Conservation (phyloP, 1,140 invertebrate genomes). For the Lepidurus apus region DNA sequence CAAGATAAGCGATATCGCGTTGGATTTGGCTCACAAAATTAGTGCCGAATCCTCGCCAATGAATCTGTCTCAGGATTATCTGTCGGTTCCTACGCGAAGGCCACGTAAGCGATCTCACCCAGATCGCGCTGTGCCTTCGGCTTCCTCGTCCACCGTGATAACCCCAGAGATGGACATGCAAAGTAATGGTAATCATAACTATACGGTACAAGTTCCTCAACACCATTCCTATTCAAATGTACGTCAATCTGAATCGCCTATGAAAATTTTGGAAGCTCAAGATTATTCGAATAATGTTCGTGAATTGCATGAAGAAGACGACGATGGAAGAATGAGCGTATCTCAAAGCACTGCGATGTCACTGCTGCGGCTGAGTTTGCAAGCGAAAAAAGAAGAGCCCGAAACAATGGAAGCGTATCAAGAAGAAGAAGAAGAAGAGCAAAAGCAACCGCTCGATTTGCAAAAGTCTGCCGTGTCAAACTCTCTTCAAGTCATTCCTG, state of each 20-base stretch:
- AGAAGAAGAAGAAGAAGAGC: not conserved
- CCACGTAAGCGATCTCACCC: slow-evolving; percentile 32
- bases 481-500: not conserved
- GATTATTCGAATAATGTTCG: no score
- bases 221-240: slow-evolving; percentile 13
- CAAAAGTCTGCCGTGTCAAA: not conserved
- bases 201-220: not conserved
- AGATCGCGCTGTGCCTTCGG: slow-evolving; percentile 30
- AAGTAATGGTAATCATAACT: not conserved
- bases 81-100: slow-evolving; percentile 20
- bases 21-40: slow-evolving; percentile 32
- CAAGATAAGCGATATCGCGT: slow-evolving; percentile 32
- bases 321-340: no score
- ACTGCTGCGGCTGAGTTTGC: not conserved
- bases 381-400: not conserved
- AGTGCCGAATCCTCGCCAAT: slow-evolving; percentile 22
- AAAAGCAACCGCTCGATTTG: slow-evolving; percentile 1
- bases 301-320: no score
- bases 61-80: not conserved
- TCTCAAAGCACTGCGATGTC: not conserved
- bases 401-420: not conserved
- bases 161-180: not conserved
- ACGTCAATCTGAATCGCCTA: not conserved
- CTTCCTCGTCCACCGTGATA: not conserved
- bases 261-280: no score